A percentile compares a stretch with the other conserved stretches of the same genome.
Conservation (phyloP, 2,113 vertebrate genomes). For the Oxyura jamaicensis region DNA sequence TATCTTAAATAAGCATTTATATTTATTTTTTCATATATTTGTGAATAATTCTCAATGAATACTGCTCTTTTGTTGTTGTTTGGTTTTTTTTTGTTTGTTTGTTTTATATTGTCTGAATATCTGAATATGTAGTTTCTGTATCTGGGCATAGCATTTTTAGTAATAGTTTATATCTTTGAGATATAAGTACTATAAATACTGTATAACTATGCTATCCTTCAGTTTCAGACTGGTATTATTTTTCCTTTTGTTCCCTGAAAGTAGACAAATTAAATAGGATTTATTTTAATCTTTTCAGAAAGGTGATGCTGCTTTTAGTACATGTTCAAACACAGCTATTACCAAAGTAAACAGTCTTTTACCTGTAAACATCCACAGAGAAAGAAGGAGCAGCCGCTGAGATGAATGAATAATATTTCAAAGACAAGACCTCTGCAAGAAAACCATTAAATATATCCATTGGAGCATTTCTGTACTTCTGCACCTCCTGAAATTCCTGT, state of each 20-base stretch:
- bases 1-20: background rate
- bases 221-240: background rate
- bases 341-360: background rate
- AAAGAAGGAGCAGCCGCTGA: background rate
- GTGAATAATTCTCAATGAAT: background rate
- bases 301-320: background rate
- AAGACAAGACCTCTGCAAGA: background rate
- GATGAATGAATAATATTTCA: background rate
- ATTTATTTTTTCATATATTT: background rate
- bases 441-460: background rate
- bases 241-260: background rate
- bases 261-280: background rate
- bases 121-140: background rate
- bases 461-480: background rate
- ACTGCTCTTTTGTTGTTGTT: background rate
- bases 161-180: background rate
- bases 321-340: background rate
- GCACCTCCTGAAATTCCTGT: background rate
- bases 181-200: background rate
- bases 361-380: background rate
- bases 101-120: background rate
- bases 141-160: background rate
- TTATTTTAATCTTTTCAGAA: background rate
- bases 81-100: background rate
- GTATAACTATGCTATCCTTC: background rate